These are phyloP conservation scores for Oligia fasciuncula DNA, from an alignment of 2,888 invertebrate genomes.

Conservation along the genomic window DNA sequence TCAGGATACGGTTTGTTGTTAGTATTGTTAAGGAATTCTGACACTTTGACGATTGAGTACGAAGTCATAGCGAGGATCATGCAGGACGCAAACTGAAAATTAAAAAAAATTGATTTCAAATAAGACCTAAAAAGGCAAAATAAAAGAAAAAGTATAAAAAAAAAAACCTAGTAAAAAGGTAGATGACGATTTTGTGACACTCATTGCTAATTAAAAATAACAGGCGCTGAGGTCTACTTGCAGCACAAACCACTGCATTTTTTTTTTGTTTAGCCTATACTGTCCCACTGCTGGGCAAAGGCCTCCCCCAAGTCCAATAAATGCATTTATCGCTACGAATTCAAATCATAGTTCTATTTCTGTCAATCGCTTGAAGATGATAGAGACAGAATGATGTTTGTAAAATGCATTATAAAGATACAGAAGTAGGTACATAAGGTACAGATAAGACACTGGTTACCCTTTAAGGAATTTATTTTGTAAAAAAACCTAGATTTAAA, in stretches of 20 bases:
- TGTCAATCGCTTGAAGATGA: not conserved
- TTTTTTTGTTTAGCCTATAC: too few relatives aligned
- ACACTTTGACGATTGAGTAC: slow-evolving; percentile 76
- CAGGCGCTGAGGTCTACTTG: not conserved
- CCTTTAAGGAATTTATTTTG: not conserved
- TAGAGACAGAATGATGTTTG: not conserved
- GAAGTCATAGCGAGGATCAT: slow-evolving; percentile 70
- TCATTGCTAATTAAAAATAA: slow-evolving; percentile 18
- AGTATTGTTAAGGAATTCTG: slow-evolving; percentile 71
- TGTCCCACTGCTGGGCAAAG: too few relatives aligned
- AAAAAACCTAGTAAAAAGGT: not conserved
- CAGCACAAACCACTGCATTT: not conserved
- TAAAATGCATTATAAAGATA: not conserved
- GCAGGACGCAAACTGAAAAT: slow-evolving; percentile 77
- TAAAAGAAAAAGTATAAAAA: not conserved
- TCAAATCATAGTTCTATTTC: not conserved
- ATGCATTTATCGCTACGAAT: not conserved
- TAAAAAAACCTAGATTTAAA: not conserved
- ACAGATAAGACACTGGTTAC: not conserved
- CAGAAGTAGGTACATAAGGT: not conserved
- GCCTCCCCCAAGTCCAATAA: too few relatives aligned
- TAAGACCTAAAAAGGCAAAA: not conserved
- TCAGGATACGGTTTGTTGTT: slow-evolving; percentile 66
- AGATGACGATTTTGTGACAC: too few relatives aligned
- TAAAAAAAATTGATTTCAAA: not conserved